Evolutionary conservation across 2,113 vertebrate genomes (phyloP).

Genomic region (Misgurnus anguillicaudatus): DNA sequence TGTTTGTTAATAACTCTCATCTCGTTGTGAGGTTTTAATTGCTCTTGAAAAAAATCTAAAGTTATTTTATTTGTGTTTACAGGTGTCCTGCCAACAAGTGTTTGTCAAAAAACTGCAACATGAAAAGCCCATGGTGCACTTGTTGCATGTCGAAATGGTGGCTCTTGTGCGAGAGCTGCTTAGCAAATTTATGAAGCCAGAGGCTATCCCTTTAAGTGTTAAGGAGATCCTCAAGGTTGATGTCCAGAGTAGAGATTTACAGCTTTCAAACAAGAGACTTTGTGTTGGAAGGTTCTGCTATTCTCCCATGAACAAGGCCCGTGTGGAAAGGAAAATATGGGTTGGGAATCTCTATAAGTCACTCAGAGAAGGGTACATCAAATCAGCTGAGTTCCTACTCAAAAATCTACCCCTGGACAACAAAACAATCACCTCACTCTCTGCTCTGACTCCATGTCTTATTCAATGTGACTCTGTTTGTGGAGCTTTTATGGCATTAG

Average conservation of each 20-base stretch:
- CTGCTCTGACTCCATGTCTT: too few relatives aligned
- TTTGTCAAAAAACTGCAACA: neutral
- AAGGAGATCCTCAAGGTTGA: slow-evolving; percentile 32
- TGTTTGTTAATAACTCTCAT: too few relatives aligned
- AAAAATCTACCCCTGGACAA: slow-evolving; percentile 39
- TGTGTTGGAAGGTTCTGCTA: slow-evolving; percentile 40
- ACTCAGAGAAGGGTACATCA: slow-evolving; percentile 48
- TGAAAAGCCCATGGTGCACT: neutral
- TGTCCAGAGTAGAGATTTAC: slow-evolving; percentile 31
- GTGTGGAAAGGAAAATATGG: slow-evolving; percentile 41
- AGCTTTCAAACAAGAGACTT: slow-evolving; percentile 31
- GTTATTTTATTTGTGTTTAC: neutral
- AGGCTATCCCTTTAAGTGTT: slow-evolving; percentile 30
- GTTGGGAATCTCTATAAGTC: slow-evolving; percentile 19
- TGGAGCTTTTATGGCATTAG: slow-evolving; percentile 11
- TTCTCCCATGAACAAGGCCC: slow-evolving; percentile 38
- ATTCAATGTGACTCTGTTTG: too few relatives aligned
- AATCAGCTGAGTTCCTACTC: slow-evolving; percentile 29
- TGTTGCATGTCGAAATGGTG: slow-evolving; percentile 3
- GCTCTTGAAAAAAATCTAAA: too few relatives aligned
- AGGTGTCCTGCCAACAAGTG: neutral
- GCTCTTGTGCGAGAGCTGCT: slow-evolving; percentile 23
- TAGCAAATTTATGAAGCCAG: slow-evolving; percentile 42
- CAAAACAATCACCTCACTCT: too few relatives aligned
- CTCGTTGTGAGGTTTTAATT: too few relatives aligned